Evolutionary conservation across 2,113 vertebrate species (phyloP).

Genomic region (Rhabdornis inornatus): DNA sequence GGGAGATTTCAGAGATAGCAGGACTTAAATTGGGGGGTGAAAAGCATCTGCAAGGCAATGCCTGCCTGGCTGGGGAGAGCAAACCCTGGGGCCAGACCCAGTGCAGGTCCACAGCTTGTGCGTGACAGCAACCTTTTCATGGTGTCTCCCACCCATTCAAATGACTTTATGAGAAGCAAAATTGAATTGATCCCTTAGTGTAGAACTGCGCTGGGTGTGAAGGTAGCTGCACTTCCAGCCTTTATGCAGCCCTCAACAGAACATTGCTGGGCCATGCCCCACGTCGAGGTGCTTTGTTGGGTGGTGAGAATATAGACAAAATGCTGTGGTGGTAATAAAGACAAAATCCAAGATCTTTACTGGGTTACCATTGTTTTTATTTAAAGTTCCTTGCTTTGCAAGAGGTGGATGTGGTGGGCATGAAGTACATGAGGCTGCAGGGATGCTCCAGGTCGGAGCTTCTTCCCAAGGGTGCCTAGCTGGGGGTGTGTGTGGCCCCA

Average conservation of each 20-base stretch:
- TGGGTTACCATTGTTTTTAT: fast-evolving
- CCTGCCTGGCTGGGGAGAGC: not conserved
- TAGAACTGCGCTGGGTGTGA: not conserved
- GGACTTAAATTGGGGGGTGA: conserved; percentile 21
- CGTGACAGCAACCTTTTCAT: not conserved
- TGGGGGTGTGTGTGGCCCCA: not conserved
- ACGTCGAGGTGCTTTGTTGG: fast-evolving
- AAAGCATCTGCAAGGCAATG: conserved; percentile 9
- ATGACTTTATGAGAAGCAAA: not conserved
- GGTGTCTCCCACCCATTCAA: not conserved
- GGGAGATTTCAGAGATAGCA: not conserved
- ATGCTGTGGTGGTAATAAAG: not conserved
- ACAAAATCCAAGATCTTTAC: not conserved
- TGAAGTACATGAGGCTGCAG: not conserved
- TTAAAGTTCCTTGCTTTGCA: not conserved
- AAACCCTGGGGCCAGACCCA: not conserved
- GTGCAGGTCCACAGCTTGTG: not conserved
- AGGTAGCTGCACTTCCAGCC: not conserved
- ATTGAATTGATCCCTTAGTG: not conserved
- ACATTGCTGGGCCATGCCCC: fast-evolving
- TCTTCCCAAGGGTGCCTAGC: not conserved
- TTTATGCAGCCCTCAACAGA: not conserved
- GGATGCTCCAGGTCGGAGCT: fast-evolving
- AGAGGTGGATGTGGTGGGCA: not conserved
- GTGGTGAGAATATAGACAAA: not conserved